These are phyloP conservation scores for Scytalopus superciliaris DNA, from an alignment of 2,113 vertebrate genomes.

Conservation along the genomic window DNA sequence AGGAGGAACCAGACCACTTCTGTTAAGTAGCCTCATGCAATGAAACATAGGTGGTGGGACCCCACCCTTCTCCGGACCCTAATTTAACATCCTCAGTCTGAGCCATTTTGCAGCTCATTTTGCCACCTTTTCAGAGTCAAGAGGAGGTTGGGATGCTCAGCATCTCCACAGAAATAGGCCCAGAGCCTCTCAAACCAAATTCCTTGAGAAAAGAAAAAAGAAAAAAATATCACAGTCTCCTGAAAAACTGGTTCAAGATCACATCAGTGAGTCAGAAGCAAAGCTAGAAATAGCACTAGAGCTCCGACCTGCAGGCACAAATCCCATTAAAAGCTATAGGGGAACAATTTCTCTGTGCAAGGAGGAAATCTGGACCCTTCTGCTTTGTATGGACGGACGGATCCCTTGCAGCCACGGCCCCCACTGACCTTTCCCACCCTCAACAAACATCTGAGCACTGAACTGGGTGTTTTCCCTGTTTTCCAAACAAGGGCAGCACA, in stretches of 20 bases:
- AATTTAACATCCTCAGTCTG: neutral
- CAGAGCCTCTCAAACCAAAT: neutral
- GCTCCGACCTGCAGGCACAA: constrained; percentile 64
- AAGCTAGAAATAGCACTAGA: constrained; percentile 61
- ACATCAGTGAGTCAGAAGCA: constrained; percentile 64
- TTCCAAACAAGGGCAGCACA: neutral
- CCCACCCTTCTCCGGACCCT: neutral
- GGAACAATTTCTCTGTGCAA: neutral
- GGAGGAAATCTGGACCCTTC: neutral
- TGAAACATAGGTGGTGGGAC: neutral
- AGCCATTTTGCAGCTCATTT: neutral
- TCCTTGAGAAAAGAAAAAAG: neutral
- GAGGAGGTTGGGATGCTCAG: neutral
- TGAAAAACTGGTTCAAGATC: constrained; percentile 64
- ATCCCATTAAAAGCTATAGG: constrained; percentile 44
- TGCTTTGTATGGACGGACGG: accelerated
- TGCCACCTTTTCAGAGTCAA: neutral
- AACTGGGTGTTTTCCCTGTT: accelerated
- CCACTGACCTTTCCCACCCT: neutral
- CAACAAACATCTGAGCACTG: neutral
- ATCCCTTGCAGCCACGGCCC: neutral
- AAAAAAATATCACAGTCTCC: constrained; percentile 1
- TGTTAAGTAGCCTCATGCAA: accelerated
- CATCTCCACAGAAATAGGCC: neutral
- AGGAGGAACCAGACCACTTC: neutral